Conservation (phyloP, 2,113 vertebrate species). For the Gopherus flavomarginatus region DNA sequence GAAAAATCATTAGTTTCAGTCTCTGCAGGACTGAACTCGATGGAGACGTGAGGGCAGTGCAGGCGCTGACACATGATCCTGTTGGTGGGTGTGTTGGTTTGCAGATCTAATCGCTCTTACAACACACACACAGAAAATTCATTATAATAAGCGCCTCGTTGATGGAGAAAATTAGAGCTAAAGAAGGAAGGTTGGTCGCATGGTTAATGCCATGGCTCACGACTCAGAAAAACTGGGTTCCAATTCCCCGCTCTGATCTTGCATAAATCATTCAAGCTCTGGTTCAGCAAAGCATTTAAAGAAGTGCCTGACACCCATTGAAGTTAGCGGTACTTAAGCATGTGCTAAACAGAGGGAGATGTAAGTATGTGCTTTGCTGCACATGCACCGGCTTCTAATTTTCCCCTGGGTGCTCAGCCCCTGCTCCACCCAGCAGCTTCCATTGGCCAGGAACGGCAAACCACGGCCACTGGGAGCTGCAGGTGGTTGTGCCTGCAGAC, state of each 20-base stretch:
- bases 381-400: too few relatives aligned
- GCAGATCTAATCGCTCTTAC: constrained; percentile 73
- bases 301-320: fast-evolving
- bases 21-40: constrained; percentile 75
- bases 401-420: too few relatives aligned
- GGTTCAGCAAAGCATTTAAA: background rate
- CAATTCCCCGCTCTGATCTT: background rate
- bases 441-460: too few relatives aligned
- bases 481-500: too few relatives aligned
- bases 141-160: constrained; percentile 15
- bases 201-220: constrained; percentile 52
- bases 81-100: constrained; percentile 71
- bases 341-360: background rate
- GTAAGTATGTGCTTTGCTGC: background rate
- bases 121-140: constrained; percentile 71
- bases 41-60: constrained; percentile 46
- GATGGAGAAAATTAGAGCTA: constrained; percentile 72
- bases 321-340: background rate
- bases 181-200: constrained; percentile 65
- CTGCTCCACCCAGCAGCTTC: too few relatives aligned
- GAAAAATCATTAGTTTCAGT: constrained; percentile 75
- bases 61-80: constrained; percentile 63
- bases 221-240: constrained; percentile 12
- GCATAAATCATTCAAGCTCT: background rate
- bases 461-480: too few relatives aligned